Conservation (phyloP, 2,888 invertebrate genomes). For the Machimus atricapillus region DNA sequence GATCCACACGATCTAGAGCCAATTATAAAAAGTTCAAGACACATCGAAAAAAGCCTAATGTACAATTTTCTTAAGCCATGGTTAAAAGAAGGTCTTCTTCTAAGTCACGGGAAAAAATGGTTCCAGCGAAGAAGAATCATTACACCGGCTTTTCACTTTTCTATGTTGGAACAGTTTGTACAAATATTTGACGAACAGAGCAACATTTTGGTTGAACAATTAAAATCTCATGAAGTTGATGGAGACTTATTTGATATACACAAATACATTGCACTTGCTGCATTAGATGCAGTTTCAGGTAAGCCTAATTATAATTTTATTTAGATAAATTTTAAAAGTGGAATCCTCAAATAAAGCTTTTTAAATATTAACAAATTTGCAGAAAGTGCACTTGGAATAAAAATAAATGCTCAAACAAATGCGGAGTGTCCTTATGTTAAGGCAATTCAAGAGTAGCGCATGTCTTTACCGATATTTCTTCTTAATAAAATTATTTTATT, state of each 20-base stretch:
- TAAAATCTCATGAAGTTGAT: constrained; percentile 61
- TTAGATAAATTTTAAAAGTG: too few relatives aligned
- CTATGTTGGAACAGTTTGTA: constrained; percentile 76
- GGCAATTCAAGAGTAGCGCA: constrained; percentile 71
- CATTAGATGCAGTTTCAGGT: constrained; percentile 66
- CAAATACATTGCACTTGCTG: constrained; percentile 67
- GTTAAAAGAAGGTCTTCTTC: constrained; percentile 51
- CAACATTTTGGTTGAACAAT: constrained; percentile 65
- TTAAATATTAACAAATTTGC: neutral
- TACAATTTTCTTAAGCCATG: neutral
- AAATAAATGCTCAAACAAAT: constrained; percentile 65
- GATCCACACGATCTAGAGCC: neutral
- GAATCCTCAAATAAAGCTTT: neutral
- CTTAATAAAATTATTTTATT: neutral
- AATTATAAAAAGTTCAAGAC: neutral
- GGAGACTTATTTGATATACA: constrained; percentile 66
- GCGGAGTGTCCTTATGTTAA: constrained; percentile 72
- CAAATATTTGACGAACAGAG: constrained; percentile 74
- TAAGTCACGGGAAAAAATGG: constrained; percentile 67
- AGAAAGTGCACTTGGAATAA: constrained; percentile 52
- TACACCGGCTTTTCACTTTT: constrained; percentile 82
- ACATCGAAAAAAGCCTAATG: neutral
- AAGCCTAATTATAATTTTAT: neutral
- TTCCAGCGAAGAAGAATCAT: constrained; percentile 72
- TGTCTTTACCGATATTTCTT: neutral